Percentiles rank a stretch among this genome's conserved stretches.
These are phyloP conservation scores for Rhopalosiphum maidis DNA, from an alignment of 1,140 invertebrate species.

Conservation along the genomic window DNA sequence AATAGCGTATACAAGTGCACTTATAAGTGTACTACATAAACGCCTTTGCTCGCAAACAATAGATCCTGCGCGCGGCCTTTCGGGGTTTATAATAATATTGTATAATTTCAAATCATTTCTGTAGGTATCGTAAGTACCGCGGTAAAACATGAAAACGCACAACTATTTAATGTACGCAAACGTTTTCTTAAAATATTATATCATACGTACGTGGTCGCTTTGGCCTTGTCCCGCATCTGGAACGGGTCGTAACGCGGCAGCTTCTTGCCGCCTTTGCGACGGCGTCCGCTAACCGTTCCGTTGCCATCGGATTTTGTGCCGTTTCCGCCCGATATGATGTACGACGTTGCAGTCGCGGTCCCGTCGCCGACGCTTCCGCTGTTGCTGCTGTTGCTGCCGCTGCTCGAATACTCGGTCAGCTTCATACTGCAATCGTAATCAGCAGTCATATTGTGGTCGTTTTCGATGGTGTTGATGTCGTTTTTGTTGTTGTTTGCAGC, in stretches of 20 bases:
- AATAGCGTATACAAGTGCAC: not conserved
- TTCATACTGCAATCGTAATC: not conserved
- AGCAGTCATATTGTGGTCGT: not conserved
- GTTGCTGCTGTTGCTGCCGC: not conserved
- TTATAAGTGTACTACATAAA: not conserved
- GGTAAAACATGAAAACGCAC: not conserved
- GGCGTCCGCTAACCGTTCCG: not conserved
- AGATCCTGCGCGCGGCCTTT: not conserved
- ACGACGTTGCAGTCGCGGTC: not conserved
- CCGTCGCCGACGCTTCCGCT: not conserved
- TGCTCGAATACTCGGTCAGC: conserved; percentile 10
- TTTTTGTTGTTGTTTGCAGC: conserved; percentile 10
- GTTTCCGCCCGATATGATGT: not conserved
- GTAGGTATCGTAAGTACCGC: not conserved
- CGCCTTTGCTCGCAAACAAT: not conserved
- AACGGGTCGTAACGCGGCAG: conserved; percentile 35
- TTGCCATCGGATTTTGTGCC: not conserved
- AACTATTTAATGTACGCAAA: not conserved
- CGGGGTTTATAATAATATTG: not conserved
- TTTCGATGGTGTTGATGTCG: not conserved
- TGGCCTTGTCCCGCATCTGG: conserved; percentile 1
- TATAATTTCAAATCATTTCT: not conserved
- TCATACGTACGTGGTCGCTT: not conserved
- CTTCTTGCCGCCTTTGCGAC: conserved; percentile 11
- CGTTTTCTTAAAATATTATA: not conserved